These are phyloP conservation scores for Agelaius phoeniceus DNA, from an alignment of 2,113 vertebrate species.

Conservation along the genomic window DNA sequence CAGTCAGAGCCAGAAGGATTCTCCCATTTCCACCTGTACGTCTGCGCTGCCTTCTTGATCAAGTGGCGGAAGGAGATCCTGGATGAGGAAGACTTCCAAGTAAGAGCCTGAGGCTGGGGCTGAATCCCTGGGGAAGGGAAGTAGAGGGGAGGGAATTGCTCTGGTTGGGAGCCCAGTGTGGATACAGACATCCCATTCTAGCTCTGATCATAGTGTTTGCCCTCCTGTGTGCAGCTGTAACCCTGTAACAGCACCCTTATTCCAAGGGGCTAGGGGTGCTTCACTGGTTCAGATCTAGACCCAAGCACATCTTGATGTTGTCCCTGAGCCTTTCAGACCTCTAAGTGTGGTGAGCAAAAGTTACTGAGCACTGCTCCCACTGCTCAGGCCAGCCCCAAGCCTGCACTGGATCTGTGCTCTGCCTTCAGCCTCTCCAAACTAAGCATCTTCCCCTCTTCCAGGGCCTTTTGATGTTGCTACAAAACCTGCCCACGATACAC, in stretches of 20 bases:
- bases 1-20: constrained; percentile 94
- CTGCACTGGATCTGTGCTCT: not conserved
- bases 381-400: rapidly evolving
- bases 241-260: not conserved
- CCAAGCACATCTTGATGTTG: not conserved
- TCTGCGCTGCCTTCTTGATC: constrained; percentile 93
- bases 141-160: not conserved
- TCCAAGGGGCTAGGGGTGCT: not conserved
- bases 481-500: constrained; percentile 98
- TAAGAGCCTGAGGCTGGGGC: constrained; percentile 43
- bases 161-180: not conserved
- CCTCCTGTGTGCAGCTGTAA: not conserved
- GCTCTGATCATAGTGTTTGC: not conserved
- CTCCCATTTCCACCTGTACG: constrained; percentile 94
- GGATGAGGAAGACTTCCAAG: constrained; percentile 94
- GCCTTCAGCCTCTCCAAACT: not conserved
- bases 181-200: not conserved
- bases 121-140: not conserved
- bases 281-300: not conserved
- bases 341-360: rapidly evolving
- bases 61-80: constrained; percentile 96
- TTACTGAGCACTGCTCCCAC: not conserved
- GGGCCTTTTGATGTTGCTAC: constrained; percentile 96
- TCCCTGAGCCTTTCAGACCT: not conserved
- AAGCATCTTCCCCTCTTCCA: constrained; percentile 63